phyloP scores from a whole-genome alignment of 2,113 vertebrate genomes.

The Podiceps cristatus region DNA sequence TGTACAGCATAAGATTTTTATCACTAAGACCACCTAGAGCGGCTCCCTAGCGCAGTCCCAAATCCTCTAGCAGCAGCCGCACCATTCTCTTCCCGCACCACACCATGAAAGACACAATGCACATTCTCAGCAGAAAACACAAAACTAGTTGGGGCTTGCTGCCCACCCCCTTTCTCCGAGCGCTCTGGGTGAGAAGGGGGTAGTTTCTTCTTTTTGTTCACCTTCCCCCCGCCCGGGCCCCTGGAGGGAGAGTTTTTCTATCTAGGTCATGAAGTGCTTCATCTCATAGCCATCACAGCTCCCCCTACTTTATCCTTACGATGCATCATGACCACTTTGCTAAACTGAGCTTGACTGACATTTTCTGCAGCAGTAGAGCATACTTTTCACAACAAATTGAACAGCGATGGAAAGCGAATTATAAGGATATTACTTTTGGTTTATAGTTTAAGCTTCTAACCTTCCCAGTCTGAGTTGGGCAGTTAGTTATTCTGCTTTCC shows the following conservation, averaged over 20 bases:
- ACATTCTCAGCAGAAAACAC: neutral
- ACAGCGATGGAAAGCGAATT: neutral
- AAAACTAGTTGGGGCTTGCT: neutral
- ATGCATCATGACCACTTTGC: neutral
- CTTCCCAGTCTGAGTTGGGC: neutral
- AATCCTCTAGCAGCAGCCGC: neutral
- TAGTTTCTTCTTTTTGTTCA: neutral
- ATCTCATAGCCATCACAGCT: neutral
- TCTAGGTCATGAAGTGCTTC: neutral
- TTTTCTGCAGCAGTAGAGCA: neutral
- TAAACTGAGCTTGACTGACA: neutral
- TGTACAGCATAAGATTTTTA: neutral
- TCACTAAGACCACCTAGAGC: neutral
- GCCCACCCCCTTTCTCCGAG: too few relatives aligned
- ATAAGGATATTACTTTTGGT: neutral
- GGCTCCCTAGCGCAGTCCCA: neutral
- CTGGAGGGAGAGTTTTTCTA: neutral
- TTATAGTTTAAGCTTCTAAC: neutral
- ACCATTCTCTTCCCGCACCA: neutral
- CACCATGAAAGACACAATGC: neutral
- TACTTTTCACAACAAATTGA: neutral
- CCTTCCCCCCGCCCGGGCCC: fast-evolving
- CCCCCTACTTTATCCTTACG: neutral
- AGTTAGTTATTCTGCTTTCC: neutral
- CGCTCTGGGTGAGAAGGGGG: neutral